Evolutionary conservation across 2,888 invertebrate genomes (phyloP).

Genomic region (Harmothoe impar): DNA sequence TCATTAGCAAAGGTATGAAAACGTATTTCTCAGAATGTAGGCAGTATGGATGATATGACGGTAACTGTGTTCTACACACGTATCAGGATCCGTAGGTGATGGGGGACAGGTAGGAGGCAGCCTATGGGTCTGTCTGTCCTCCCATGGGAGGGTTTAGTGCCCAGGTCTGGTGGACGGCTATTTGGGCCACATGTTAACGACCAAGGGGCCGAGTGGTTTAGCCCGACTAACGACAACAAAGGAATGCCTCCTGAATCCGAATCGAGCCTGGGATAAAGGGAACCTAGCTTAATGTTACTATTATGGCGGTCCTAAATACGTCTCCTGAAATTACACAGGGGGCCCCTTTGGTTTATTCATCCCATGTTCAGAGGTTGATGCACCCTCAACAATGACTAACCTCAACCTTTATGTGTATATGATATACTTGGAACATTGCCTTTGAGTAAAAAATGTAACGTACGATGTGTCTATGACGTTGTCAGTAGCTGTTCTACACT

Average conservation of each 20-base stretch:
- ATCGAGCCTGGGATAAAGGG: not conserved
- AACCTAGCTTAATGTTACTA: not conserved
- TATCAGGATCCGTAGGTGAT: no score
- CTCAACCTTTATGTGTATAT: no score
- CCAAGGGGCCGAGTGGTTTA: not conserved
- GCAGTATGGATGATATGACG: no score
- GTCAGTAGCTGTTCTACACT: no score
- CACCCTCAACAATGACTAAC: not conserved
- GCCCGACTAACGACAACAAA: not conserved
- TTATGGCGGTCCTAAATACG: not conserved
- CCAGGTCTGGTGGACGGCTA: not conserved
- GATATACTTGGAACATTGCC: no score
- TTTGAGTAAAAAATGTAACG: no score
- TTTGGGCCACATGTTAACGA: conserved; percentile 3
- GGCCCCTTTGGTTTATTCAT: conserved; percentile 1
- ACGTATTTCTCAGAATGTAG: no score
- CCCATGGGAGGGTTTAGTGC: not conserved
- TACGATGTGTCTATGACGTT: no score
- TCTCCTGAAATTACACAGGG: not conserved
- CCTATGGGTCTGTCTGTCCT: not conserved
- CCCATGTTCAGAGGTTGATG: not conserved
- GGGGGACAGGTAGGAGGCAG: not conserved
- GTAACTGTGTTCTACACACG: no score
- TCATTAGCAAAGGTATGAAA: no score
- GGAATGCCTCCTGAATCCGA: not conserved